These are phyloP conservation scores for Apostichopus parvimensis DNA, from an alignment of 35 echinoderm and acorn worm species.

Conservation along the genomic window DNA sequence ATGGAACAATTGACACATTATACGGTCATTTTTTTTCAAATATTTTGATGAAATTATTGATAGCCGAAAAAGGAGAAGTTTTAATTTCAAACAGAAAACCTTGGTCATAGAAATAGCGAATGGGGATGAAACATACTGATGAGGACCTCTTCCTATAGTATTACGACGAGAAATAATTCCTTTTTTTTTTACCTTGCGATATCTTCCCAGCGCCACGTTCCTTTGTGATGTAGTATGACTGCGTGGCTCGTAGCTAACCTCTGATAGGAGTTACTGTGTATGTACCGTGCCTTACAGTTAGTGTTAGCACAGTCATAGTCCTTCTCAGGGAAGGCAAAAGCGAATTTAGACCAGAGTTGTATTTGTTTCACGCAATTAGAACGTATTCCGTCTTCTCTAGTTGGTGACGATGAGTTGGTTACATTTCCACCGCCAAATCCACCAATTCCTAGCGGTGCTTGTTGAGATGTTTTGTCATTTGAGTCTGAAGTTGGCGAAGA, in stretches of 20 bases:
- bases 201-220: slow-evolving; percentile 11
- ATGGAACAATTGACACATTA: too few species aligned
- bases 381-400: neutral
- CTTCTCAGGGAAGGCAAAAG: neutral
- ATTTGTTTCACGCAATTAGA: slow-evolving; percentile 19
- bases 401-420: neutral
- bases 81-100: too few species aligned
- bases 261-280: slow-evolving; percentile 17
- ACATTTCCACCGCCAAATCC: neutral
- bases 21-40: too few species aligned
- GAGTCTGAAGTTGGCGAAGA: too few species aligned
- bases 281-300: slow-evolving; percentile 20
- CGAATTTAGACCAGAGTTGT: neutral
- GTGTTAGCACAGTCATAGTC: slow-evolving; percentile 26
- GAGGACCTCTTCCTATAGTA: too few species aligned
- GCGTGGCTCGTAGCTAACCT: slow-evolving; percentile 3
- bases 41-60: too few species aligned
- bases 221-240: slow-evolving; percentile 37
- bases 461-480: too few species aligned
- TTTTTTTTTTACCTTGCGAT: neutral
- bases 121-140: too few species aligned
- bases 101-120: too few species aligned
- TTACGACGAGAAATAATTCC: too few species aligned
- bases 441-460: neutral
- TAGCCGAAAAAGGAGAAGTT: too few species aligned